phyloP scores from a whole-genome alignment of 2,113 vertebrate genomes.

The Aptenodytes patagonicus region DNA sequence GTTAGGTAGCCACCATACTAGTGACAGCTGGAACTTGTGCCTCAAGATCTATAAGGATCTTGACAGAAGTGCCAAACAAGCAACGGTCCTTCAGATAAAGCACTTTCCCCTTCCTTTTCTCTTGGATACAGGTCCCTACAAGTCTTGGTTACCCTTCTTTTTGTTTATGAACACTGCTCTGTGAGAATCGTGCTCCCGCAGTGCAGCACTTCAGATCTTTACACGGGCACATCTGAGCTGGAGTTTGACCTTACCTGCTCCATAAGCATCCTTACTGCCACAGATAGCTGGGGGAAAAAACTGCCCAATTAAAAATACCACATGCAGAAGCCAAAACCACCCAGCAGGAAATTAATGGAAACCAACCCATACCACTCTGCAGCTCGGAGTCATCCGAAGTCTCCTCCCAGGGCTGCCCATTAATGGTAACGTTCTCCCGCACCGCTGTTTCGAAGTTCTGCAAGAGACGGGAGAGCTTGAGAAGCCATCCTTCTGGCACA shows the following conservation, averaged over 20 bases:
- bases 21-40: not conserved
- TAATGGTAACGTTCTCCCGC: slow-evolving; percentile 83
- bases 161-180: not conserved
- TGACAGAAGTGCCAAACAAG: not conserved
- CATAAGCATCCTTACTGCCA: accelerated
- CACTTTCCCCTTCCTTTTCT: not conserved
- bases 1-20: not conserved
- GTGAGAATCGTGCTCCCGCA: accelerated
- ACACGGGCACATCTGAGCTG: not conserved
- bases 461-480: not conserved
- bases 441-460: slow-evolving; percentile 88
- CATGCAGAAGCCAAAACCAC: too few relatives aligned
- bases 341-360: not conserved
- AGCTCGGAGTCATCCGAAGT: slow-evolving; percentile 48
- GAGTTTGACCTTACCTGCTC: too few relatives aligned
- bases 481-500: not conserved
- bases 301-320: not conserved
- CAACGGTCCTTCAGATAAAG: not conserved
- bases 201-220: not conserved
- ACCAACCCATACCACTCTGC: slow-evolving; percentile 51
- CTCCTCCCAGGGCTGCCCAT: slow-evolving; percentile 83
- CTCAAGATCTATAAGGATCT: not conserved
- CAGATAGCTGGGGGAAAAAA: not conserved
- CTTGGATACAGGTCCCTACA: not conserved
- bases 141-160: not conserved